These are phyloP conservation scores for Pseudochromis fuscus DNA, from an alignment of 2,797 vertebrate genomes.

Conservation along the genomic window DNA sequence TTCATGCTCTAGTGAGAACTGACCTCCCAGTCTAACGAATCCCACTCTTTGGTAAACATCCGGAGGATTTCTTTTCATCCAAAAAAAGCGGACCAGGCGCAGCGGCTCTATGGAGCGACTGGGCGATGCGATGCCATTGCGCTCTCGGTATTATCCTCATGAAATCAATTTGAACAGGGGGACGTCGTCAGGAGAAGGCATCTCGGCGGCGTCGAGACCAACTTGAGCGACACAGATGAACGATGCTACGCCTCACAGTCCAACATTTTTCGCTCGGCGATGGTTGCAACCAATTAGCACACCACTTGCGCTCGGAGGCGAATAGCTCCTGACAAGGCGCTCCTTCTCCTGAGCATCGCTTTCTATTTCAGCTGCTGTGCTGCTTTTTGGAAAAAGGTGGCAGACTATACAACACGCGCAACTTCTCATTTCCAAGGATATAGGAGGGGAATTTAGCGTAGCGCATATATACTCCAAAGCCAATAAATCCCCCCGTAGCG, in stretches of 20 bases:
- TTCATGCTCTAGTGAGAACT: conserved; percentile 78
- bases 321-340: conserved; percentile 76
- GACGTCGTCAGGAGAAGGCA: conserved; percentile 72
- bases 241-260: conserved; percentile 69
- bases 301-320: conserved; percentile 79
- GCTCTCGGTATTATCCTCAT: conserved; percentile 80
- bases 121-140: conserved; percentile 82
- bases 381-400: conserved; percentile 69
- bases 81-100: conserved; percentile 76
- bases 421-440: conserved; percentile 75
- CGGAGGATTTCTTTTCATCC: conserved; percentile 86
- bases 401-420: conserved; percentile 69
- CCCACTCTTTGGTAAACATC: conserved; percentile 89
- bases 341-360: conserved; percentile 73
- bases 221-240: conserved; percentile 67
- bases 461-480: conserved; percentile 70
- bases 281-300: conserved; percentile 82
- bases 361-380: conserved; percentile 70
- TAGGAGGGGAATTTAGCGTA: conserved; percentile 35
- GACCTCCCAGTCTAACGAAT: conserved; percentile 88
- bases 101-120: conserved; percentile 81
- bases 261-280: conserved; percentile 70
- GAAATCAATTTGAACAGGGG: conserved; percentile 73
- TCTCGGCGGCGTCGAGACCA: conserved; percentile 69
- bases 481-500: conserved; percentile 73